phyloP scores from a whole-genome alignment of 2,113 vertebrate species.

The Rana temporaria region DNA sequence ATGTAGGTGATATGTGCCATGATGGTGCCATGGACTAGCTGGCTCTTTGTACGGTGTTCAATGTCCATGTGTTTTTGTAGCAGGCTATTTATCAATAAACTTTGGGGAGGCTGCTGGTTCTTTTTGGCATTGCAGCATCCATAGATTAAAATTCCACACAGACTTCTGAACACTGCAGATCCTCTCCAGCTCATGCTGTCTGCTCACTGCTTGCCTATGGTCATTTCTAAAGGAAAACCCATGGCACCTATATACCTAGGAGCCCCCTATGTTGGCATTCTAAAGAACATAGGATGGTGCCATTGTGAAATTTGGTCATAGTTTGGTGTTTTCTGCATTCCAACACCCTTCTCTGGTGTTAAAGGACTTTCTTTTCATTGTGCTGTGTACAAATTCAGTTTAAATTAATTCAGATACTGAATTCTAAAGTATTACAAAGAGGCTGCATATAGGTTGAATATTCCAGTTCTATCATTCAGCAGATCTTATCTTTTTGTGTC shows the following conservation, averaged over 20 bases:
- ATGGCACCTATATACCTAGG: conserved; percentile 50
- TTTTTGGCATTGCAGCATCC: conserved; percentile 36
- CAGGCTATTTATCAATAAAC: conserved; percentile 46
- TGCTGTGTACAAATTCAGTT: conserved; percentile 20
- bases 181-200: conserved; percentile 48
- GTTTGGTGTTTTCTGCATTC: not conserved
- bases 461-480: conserved; percentile 32
- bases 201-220: not conserved
- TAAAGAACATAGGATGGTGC: not conserved
- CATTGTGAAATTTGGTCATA: not conserved
- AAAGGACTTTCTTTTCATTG: conserved; percentile 48
- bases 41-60: not conserved
- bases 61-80: conserved; percentile 28
- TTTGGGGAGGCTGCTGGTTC: conserved; percentile 21
- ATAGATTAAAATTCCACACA: conserved; percentile 56
- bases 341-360: conserved; percentile 21
- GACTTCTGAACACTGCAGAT: conserved; percentile 54
- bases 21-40: conserved; percentile 10
- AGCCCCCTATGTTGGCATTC: not conserved
- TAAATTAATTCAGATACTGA: not conserved
- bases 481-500: conserved; percentile 16
- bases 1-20: not conserved
- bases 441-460: not conserved
- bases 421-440: not conserved
- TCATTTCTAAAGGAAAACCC: conserved; percentile 46